phyloP scores from a whole-genome alignment of 2,888 invertebrate species.

The Cremastinae sp. region DNA sequence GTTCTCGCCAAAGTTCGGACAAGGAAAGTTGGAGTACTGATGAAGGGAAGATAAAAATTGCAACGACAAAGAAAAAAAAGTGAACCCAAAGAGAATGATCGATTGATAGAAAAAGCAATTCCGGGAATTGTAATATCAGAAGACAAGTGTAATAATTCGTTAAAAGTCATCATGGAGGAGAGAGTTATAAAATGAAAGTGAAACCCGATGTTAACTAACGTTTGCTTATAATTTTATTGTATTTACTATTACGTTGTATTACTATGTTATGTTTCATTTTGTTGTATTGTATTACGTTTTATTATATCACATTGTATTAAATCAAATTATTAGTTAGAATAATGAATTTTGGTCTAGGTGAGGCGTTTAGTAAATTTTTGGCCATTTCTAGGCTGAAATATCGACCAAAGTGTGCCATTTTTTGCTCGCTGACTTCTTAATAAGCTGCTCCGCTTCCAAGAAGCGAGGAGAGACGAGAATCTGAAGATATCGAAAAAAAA shows the following conservation, averaged over 20 bases:
- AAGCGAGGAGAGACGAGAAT: neutral
- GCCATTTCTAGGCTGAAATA: conserved; percentile 72
- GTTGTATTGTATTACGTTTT: conserved; percentile 59
- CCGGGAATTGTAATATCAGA: neutral
- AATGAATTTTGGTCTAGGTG: conserved; percentile 71
- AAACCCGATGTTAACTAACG: conserved; percentile 56
- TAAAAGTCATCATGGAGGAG: neutral
- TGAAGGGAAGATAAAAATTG: conserved; percentile 8
- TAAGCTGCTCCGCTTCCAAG: neutral
- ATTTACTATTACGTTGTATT: conserved; percentile 25
- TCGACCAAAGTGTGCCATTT: conserved; percentile 72
- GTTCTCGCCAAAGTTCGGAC: conserved; percentile 30
- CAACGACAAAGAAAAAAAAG: conserved; percentile 15
- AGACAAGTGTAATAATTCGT: conserved; percentile 6
- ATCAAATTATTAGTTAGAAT: conserved; percentile 72
- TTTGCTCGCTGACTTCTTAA: conserved; percentile 56
- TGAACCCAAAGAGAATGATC: conserved; percentile 3
- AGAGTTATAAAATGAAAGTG: conserved; percentile 5
- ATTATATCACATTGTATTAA: conserved; percentile 21
- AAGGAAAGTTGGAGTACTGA: conserved; percentile 4
- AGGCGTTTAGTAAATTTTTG: conserved; percentile 68
- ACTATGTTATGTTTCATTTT: conserved; percentile 21
- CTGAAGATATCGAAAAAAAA: conserved; percentile 7
- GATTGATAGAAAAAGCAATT: neutral
- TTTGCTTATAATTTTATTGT: conserved; percentile 64